These are phyloP conservation scores for Potamilus streckersoni DNA, from an alignment of 1,140 invertebrate species.

Conservation along the genomic window DNA sequence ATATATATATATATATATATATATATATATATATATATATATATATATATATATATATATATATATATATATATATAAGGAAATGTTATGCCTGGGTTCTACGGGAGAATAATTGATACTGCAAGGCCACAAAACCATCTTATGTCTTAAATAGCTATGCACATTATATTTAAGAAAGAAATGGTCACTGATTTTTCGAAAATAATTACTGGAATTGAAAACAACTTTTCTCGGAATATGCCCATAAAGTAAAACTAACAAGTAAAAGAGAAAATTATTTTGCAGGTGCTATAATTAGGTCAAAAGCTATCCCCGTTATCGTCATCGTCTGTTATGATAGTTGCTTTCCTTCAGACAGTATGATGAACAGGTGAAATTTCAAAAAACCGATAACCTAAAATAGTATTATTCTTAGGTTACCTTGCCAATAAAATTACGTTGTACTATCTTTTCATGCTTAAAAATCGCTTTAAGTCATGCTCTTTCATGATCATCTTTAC, in stretches of 20 bases:
- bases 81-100: no score
- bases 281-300: slow-evolving; percentile 53
- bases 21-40: no score
- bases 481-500: slow-evolving; percentile 2
- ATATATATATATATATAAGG: no score
- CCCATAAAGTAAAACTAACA: background rate
- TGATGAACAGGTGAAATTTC: slow-evolving; percentile 75
- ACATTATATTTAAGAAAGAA: no score
- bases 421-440: slow-evolving; percentile 78
- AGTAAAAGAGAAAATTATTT: slow-evolving; percentile 10
- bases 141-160: no score
- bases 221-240: no score
- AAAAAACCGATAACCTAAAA: slow-evolving; percentile 77
- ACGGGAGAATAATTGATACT: no score
- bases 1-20: no score
- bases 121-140: no score
- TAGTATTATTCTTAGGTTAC: slow-evolving; percentile 72
- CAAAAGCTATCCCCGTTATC: slow-evolving; percentile 33
- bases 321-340: slow-evolving; percentile 86
- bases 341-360: slow-evolving; percentile 91
- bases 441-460: background rate
- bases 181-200: no score
- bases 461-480: background rate
- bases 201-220: no score
- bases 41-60: no score